Base-by-base conservation (phyloP, 2,113 vertebrate genomes). In the Anolis carolinensis region DNA sequence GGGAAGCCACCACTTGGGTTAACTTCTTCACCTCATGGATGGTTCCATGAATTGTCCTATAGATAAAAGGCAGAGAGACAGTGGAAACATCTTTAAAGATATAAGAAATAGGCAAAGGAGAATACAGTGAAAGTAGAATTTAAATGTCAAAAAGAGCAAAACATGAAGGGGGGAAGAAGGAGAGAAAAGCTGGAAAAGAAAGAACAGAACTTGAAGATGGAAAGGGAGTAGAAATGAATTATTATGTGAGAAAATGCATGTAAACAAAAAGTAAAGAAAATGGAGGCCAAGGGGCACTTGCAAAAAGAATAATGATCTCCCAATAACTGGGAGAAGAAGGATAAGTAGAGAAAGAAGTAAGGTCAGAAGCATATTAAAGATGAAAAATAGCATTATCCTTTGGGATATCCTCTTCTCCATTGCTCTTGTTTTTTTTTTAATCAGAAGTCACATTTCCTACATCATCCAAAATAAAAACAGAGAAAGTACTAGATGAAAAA, bases 241-340 rank as follows among this genome's bases (percentile, higher is more conserved):
- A 76, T 77, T 82, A 67, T 75, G 21, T 87, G 88, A 85, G 34
- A 92, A 9, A 68, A 70, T 76, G 79, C 87, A 92, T 91, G 62
- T 63, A 27, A 48, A 27, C 50, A 92, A 72, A 87, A 91, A 91
- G 80, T 81, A 78, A 55, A n/a, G 67, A 79, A 86, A 82, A 48
- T 79, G 36, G 83, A 88, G 76, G 79, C 70, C 75, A 75, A 70
- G 84, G 89, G 87, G 71, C 82, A 92, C 88, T 86, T 88, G 30
- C 90, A 93, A 86, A 90, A 82, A 89, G 16, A 65, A 27, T 72
- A 77, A 77, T 70, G 87, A 83, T 75, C 74, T 62, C 79, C 87
- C 90, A 93, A 89, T 89, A 86, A 75, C n/a, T 88, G 83, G 30
- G 7, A 36, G 76, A 81, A 80, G 84, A 68, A 89, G 86, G 88